These are phyloP conservation scores for Periplaneta americana DNA, from an alignment of 1,140 invertebrate species.

Conservation along the genomic window DNA sequence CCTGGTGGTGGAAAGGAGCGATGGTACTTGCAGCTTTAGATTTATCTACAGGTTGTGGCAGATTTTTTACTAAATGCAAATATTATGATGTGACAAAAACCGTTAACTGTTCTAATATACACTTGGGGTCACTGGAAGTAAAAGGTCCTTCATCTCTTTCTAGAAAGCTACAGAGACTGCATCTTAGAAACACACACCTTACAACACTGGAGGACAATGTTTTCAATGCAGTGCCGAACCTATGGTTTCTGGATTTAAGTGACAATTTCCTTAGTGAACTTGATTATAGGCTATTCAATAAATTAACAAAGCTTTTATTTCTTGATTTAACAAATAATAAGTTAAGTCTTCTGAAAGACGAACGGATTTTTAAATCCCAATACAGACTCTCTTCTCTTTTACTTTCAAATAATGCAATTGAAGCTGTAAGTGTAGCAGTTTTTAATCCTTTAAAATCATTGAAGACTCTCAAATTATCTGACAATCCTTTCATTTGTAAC, in stretches of 20 bases:
- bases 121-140: neutral
- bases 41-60: neutral
- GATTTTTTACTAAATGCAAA: neutral
- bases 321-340: neutral
- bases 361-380: neutral
- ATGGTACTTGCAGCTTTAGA: neutral
- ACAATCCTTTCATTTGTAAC: neutral
- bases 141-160: neutral
- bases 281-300: neutral
- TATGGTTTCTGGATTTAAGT: neutral
- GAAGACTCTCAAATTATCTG: neutral
- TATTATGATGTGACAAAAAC: neutral
- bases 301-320: neutral
- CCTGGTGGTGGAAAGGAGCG: neutral
- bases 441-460: neutral
- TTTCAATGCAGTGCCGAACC: neutral
- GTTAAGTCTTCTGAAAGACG: neutral
- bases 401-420: neutral
- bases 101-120: neutral
- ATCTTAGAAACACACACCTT: neutral
- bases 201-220: neutral
- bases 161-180: neutral
- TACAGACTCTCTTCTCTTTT: neutral
- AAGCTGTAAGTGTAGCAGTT: neutral
- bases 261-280: neutral